Conservation (phyloP, 2,797 vertebrate genomes). For the Pipistrellus pygmaeus region DNA sequence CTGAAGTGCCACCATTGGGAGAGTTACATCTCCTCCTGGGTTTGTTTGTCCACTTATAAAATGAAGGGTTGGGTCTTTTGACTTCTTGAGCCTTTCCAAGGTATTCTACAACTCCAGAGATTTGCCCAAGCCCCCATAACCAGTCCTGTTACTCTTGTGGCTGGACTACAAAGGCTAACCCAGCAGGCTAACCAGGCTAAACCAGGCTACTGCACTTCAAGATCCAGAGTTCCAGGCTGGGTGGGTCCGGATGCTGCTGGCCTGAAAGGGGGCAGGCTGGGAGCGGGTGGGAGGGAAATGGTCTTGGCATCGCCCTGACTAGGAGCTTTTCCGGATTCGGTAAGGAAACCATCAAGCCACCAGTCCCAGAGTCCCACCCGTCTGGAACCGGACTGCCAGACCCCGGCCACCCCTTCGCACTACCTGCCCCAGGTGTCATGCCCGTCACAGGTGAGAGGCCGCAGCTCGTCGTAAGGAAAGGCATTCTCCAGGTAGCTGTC, state of each 20-base stretch:
- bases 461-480: constrained; percentile 97
- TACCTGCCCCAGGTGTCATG: constrained; percentile 99
- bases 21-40: background rate
- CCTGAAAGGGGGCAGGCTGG: background rate
- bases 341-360: background rate
- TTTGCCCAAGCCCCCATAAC: background rate
- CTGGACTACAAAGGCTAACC: background rate
- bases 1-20: background rate
- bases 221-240: background rate
- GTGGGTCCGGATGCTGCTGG: background rate
- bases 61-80: constrained; percentile 26
- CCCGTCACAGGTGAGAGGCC: constrained; percentile 97
- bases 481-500: constrained; percentile 97
- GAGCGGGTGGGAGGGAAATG: no score
- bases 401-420: background rate
- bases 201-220: background rate
- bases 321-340: background rate
- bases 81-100: background rate
- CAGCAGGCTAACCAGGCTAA: background rate
- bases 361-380: background rate
- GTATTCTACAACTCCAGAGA: background rate
- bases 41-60: background rate
- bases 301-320: background rate
- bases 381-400: background rate
- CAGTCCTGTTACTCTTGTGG: background rate